These are phyloP conservation scores for Tetropium fuscum DNA, from an alignment of 2,888 invertebrate species.

Conservation along the genomic window DNA sequence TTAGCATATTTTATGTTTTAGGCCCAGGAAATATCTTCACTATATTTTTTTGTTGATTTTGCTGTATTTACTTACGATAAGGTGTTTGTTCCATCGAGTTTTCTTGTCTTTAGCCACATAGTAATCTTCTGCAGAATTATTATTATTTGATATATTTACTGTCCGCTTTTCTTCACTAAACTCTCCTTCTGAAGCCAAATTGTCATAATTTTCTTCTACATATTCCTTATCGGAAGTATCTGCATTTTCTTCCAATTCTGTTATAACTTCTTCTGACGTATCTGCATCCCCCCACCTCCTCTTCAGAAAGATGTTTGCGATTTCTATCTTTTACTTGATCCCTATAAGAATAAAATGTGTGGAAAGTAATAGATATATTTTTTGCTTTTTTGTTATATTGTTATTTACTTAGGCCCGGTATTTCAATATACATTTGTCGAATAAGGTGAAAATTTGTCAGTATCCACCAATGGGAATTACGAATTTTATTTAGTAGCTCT, in stretches of 20 bases:
- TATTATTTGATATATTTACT: conserved; percentile 7
- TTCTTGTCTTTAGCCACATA: conserved; percentile 36
- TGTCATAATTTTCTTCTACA: conserved; percentile 35
- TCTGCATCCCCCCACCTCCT: conserved; percentile 22
- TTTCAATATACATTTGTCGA: no score
- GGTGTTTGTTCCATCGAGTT: conserved; percentile 35
- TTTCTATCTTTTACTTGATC: not conserved
- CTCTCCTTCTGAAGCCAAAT: conserved; percentile 34
- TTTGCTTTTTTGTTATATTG: no score
- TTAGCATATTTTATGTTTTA: conserved; percentile 18
- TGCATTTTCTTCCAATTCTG: conserved; percentile 30
- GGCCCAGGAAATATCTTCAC: conserved; percentile 36
- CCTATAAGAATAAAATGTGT: no score
- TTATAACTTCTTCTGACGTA: conserved; percentile 4
- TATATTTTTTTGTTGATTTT: conserved; percentile 36
- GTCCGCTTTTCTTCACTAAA: conserved; percentile 16
- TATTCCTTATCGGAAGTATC: conserved; percentile 37
- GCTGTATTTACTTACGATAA: conserved; percentile 34
- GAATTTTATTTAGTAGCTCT: no score
- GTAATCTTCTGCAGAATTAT: conserved; percentile 11
- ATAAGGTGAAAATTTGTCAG: no score
- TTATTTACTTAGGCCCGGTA: no score
- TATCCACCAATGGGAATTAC: no score
- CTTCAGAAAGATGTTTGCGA: not conserved
- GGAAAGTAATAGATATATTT: no score